Evolutionary conservation across 2,797 vertebrate species (phyloP), one percentile per base, ranked within the genome.

Genomic region (Etheostoma nigrum): DNA sequence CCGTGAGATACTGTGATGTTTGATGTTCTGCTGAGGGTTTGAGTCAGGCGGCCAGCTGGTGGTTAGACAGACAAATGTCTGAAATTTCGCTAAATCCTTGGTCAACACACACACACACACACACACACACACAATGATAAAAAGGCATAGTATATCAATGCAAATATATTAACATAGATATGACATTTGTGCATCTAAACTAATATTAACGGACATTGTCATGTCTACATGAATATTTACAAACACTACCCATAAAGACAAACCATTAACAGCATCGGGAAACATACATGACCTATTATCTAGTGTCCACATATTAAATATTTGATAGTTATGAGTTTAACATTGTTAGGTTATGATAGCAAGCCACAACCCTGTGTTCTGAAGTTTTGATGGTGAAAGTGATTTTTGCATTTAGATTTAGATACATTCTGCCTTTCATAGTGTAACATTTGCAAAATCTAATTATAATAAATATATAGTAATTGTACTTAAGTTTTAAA

Each of bases 21-120:
- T 89, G 89, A 91, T 90, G 74, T 84, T 74, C 47, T 72, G 73
- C 78, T 69, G 73, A 84, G 84, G 86, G 83, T 74, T 68, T 45
- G 66, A 84, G 72, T 75, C 83, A 10, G 45, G 42, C 54, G 74
- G 78, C 80, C 86, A 69, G 83, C 85, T 76, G 72, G 57, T 76
- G 75, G 66, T 79, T 80, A 51, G 63, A 87, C 10, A 71, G 81
- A 79, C 87, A 87, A 84, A 85, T 68, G 69, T 66, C 78, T 74
- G 65, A 85, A 73, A 75, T 63, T 57, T 66, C 52, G 67, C 18
- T 53, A 67, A 87, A 79, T 67, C 1, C 75, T 1, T 21, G 57
- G 83, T 76, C 78, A 74, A 36, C 36, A 36, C 36, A 36, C 36
- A 36, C 36, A 36, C 36, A 36, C 36, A 36, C 36, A 36, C 36